A percentile compares a stretch with the other conserved stretches of the same genome.
These are phyloP conservation scores for Uloborus diversus DNA, from an alignment of 1,140 invertebrate genomes.

Conservation along the genomic window DNA sequence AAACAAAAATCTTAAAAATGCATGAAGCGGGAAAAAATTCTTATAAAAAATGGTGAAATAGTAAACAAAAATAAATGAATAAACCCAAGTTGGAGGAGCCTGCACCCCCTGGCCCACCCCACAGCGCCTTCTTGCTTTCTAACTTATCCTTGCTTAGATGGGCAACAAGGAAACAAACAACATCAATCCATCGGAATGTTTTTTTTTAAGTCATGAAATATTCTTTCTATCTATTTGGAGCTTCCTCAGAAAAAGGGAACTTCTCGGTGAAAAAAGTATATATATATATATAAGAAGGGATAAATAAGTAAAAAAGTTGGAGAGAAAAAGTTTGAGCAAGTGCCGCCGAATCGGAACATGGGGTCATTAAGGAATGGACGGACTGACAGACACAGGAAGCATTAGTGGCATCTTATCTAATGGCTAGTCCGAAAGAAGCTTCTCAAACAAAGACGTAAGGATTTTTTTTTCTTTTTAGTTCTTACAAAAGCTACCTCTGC, in stretches of 20 bases:
- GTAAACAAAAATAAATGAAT: slow-evolving; percentile 15
- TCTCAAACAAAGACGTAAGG: slow-evolving; percentile 40
- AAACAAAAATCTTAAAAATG: neutral
- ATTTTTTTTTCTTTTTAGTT: neutral
- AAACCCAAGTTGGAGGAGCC: slow-evolving; percentile 1
- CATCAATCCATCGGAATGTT: slow-evolving; percentile 52
- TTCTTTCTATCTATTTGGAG: slow-evolving; percentile 46
- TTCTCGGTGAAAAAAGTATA: slow-evolving; percentile 33
- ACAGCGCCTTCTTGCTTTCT: slow-evolving; percentile 10
- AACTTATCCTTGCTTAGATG: slow-evolving; percentile 4
- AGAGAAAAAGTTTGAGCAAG: slow-evolving; percentile 53
- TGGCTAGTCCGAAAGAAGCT: slow-evolving; percentile 42
- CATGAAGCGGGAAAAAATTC: no score
- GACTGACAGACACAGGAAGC: slow-evolving; percentile 52
- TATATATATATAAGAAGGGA: slow-evolving; percentile 28
- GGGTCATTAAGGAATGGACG: slow-evolving; percentile 29
- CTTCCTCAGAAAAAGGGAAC: slow-evolving; percentile 19
- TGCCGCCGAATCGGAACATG: slow-evolving; percentile 47
- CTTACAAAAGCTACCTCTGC: slow-evolving; percentile 31
- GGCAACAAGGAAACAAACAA: slow-evolving; percentile 51
- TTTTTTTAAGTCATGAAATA: slow-evolving; percentile 56
- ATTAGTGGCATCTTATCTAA: slow-evolving; percentile 56
- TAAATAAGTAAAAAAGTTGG: slow-evolving; percentile 51
- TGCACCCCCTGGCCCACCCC: neutral
- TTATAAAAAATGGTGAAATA: no score